Evolutionary conservation across 2,797 vertebrate genomes (phyloP).

Genomic region (Astyanax mexicanus): DNA sequence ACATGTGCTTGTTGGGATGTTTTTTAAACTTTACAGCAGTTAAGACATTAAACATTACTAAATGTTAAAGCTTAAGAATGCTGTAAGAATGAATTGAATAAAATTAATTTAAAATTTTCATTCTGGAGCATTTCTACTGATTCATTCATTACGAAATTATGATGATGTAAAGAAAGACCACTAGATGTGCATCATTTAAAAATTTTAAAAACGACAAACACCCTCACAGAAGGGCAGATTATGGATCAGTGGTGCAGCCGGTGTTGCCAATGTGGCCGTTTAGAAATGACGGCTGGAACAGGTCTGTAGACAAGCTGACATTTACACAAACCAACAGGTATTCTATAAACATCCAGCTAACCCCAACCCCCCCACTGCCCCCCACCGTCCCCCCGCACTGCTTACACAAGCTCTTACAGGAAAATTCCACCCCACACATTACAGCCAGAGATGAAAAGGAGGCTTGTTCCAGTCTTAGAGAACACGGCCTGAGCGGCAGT

Average conservation of each 20-base stretch:
- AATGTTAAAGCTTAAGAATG: no score
- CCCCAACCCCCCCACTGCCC: neutral
- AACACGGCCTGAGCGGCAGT: neutral
- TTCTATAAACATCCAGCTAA: slow-evolving; percentile 30
- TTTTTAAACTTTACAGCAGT: no score
- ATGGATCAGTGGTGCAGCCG: slow-evolving; percentile 1
- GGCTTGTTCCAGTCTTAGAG: neutral
- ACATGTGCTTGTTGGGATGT: no score
- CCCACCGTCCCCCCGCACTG: neutral
- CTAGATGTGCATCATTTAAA: no score
- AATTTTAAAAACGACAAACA: no score
- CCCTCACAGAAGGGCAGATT: neutral
- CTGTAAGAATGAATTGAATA: no score
- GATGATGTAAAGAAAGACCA: no score
- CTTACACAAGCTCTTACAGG: neutral
- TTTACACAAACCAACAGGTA: slow-evolving; percentile 38
- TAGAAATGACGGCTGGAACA: neutral
- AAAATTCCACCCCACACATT: neutral
- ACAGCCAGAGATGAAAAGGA: neutral
- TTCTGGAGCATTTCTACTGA: no score
- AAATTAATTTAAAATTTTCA: no score
- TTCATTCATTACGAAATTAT: no score
- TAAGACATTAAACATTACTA: no score
- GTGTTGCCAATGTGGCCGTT: neutral
- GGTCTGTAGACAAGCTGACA: slow-evolving; percentile 27